Percentiles rank a stretch among this genome's conserved stretches.
Conservation (phyloP, 1,140 invertebrate genomes). For the Philaenus spumarius region DNA sequence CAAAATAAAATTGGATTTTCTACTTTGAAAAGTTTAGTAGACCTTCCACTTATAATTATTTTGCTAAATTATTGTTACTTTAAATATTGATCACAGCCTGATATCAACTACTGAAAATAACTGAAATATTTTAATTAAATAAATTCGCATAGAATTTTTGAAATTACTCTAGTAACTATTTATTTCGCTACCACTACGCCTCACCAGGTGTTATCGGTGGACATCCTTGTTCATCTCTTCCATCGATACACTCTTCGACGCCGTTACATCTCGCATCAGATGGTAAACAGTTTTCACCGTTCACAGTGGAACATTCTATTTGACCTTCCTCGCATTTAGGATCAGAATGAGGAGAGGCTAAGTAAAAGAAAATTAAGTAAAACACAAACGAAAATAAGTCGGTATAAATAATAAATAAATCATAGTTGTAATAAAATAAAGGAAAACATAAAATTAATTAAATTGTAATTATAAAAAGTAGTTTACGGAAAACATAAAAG, state of each 20-base stretch:
- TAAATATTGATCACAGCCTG: too few relatives aligned
- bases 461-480: not conserved
- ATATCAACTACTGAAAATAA: too few relatives aligned
- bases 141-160: too few relatives aligned
- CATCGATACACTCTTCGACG: slow-evolving; percentile 44
- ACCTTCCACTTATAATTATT: too few relatives aligned
- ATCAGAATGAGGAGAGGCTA: slow-evolving; percentile 12
- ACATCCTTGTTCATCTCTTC: slow-evolving; percentile 45
- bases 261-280: slow-evolving; percentile 42
- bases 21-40: too few relatives aligned
- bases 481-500: not conserved
- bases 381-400: slow-evolving; percentile 17
- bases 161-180: too few relatives aligned
- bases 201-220: not conserved
- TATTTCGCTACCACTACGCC: not conserved
- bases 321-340: slow-evolving; percentile 11
- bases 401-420: slow-evolving; percentile 2
- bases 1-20: too few relatives aligned
- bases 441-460: not conserved
- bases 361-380: slow-evolving; percentile 21
- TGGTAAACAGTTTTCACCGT: slow-evolving; percentile 47
- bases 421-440: not conserved
- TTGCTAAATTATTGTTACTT: too few relatives aligned
- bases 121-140: too few relatives aligned
- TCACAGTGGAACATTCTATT: slow-evolving; percentile 22